Percentiles rank a stretch among this genome's conserved stretches.
Conservation (phyloP, 2,888 invertebrate species). For the Ectemnius lituratus region DNA sequence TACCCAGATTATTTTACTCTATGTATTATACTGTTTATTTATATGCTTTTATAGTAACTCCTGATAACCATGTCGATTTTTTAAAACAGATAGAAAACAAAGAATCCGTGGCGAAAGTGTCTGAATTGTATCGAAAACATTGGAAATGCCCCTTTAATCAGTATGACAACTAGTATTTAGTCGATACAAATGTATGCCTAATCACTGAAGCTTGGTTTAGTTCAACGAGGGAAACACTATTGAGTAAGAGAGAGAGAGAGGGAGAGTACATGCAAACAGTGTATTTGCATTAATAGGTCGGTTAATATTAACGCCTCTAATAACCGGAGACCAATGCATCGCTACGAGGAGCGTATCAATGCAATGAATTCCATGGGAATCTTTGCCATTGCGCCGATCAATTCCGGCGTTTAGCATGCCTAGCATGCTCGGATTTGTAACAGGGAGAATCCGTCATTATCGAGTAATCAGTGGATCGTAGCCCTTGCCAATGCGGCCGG, state of each 20-base stretch:
- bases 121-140: too few relatives aligned
- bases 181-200: too few relatives aligned
- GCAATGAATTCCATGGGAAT: constrained; percentile 24
- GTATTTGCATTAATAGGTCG: constrained; percentile 30
- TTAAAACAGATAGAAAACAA: too few relatives aligned
- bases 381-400: constrained; percentile 28
- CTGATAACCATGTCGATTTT: too few relatives aligned
- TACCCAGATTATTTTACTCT: too few relatives aligned
- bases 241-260: background rate
- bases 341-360: constrained; percentile 27
- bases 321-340: constrained; percentile 12
- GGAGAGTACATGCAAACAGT: background rate
- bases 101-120: too few relatives aligned
- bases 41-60: too few relatives aligned
- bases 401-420: background rate
- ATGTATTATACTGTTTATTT: too few relatives aligned
- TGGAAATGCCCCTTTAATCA: too few relatives aligned
- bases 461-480: constrained; percentile 5
- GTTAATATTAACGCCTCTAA: constrained; percentile 37
- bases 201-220: background rate
- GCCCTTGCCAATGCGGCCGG: too few relatives aligned
- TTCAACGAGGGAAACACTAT: background rate
- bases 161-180: too few relatives aligned
- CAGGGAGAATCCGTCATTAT: constrained; percentile 23
- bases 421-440: constrained; percentile 30